Conservation (phyloP, 2,888 invertebrate genomes). For the Empis livida region DNA sequence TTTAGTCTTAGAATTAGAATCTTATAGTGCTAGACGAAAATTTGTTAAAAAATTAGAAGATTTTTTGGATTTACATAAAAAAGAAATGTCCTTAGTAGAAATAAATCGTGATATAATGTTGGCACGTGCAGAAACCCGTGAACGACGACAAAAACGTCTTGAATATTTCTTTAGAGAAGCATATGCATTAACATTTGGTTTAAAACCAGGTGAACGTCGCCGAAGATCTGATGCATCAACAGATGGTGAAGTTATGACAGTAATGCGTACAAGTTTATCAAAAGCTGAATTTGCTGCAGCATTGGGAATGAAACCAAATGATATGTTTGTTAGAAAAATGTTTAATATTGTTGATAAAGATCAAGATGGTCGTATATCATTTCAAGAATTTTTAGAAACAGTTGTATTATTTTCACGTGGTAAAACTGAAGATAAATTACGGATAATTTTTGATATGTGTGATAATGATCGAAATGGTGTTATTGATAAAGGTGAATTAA, state of each 20-base stretch:
- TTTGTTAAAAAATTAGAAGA: conserved; percentile 78
- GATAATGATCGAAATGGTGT: conserved; percentile 89
- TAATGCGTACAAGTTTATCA: conserved; percentile 84
- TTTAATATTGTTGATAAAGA: conserved; percentile 95
- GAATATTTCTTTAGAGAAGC: conserved; percentile 96
- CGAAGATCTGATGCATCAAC: conserved; percentile 56
- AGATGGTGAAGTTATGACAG: conserved; percentile 77
- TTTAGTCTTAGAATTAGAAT: conserved; percentile 81
- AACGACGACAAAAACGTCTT: conserved; percentile 78
- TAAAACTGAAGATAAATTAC: conserved; percentile 82
- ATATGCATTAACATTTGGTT: conserved; percentile 82
- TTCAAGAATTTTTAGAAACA: conserved; percentile 91
- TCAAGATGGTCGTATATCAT: conserved; percentile 83
- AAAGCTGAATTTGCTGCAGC: conserved; percentile 91
- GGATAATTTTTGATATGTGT: conserved; percentile 96
- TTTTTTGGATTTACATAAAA: conserved; percentile 71
- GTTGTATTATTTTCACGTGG: conserved; percentile 85
- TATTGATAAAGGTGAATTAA: conserved; percentile 85
- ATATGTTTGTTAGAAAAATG: conserved; percentile 93
- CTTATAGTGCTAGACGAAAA: conserved; percentile 64
- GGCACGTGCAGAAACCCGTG: conserved; percentile 85
- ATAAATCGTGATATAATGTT: conserved; percentile 71
- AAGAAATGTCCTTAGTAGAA: conserved; percentile 59
- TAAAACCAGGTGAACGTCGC: conserved; percentile 70
- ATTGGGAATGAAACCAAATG: conserved; percentile 87